Conservation (phyloP, 2,113 vertebrate genomes). For the Uria lomvia region DNA sequence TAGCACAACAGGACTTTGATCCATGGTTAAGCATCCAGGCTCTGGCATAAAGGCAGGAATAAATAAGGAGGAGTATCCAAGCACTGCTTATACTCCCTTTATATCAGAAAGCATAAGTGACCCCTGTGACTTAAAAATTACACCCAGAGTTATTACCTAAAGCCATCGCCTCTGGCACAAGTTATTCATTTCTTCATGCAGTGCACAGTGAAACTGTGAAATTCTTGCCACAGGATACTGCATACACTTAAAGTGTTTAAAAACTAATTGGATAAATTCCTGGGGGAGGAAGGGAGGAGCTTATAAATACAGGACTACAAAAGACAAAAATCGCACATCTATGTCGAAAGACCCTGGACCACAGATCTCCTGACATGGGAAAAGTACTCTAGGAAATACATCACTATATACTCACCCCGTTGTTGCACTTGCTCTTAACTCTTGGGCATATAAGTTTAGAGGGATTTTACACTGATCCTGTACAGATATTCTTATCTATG, state of each 20-base stretch:
- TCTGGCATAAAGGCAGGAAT: not conserved
- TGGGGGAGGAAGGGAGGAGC: not conserved
- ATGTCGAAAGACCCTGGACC: not conserved
- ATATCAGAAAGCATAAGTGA: not conserved
- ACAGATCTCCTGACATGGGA: fast-evolving
- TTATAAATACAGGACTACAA: not conserved
- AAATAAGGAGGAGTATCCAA: not conserved
- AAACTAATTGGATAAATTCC: not conserved
- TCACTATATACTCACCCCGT: not conserved
- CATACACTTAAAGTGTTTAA: not conserved
- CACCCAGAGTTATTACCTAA: not conserved
- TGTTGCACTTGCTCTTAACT: not conserved
- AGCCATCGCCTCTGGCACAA: not conserved
- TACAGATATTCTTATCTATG: not conserved
- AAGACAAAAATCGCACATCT: not conserved
- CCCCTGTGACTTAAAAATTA: not conserved
- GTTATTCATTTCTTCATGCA: not conserved
- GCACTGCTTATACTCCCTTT: not conserved
- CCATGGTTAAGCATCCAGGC: not conserved
- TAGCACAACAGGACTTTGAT: not conserved
- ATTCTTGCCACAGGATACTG: not conserved
- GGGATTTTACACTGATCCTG: not conserved
- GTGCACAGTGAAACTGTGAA: not conserved
- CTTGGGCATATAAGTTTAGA: not conserved
- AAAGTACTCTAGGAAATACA: not conserved